These are phyloP conservation scores for Argya squamiceps DNA, from an alignment of 2,797 vertebrate species.

Conservation along the genomic window DNA sequence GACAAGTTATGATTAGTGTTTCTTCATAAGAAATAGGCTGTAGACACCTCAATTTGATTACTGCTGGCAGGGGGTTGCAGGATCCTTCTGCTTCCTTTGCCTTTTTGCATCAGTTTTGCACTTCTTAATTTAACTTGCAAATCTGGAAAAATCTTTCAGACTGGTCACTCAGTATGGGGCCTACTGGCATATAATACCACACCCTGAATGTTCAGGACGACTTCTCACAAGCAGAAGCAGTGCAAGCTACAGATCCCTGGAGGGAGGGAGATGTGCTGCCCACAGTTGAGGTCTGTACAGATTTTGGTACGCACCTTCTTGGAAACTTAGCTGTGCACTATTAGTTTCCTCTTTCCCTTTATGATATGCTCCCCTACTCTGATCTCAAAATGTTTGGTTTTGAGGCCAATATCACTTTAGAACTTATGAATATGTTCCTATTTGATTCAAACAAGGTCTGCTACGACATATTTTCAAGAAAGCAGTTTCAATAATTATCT, in stretches of 20 bases:
- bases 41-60: not conserved
- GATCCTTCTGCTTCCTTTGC: not conserved
- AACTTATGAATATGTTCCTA: not conserved
- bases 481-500: not conserved
- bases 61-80: not conserved
- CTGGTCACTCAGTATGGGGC: not conserved
- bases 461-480: not conserved
- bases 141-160: not conserved
- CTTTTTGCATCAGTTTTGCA: not conserved
- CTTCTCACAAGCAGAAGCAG: not conserved
- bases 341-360: not conserved
- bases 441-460: not conserved
- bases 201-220: not conserved
- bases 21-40: not conserved
- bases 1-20: not conserved
- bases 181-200: not conserved
- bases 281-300: not conserved
- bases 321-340: not conserved
- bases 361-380: not conserved
- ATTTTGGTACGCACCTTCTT: not conserved
- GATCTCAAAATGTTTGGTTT: not conserved
- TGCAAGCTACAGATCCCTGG: not conserved
- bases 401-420: not conserved
- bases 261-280: not conserved
- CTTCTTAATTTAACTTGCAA: not conserved